These are phyloP conservation scores for Pseudocheirus occidentalis DNA, from an alignment of 2,797 vertebrate species.

Conservation along the genomic window DNA sequence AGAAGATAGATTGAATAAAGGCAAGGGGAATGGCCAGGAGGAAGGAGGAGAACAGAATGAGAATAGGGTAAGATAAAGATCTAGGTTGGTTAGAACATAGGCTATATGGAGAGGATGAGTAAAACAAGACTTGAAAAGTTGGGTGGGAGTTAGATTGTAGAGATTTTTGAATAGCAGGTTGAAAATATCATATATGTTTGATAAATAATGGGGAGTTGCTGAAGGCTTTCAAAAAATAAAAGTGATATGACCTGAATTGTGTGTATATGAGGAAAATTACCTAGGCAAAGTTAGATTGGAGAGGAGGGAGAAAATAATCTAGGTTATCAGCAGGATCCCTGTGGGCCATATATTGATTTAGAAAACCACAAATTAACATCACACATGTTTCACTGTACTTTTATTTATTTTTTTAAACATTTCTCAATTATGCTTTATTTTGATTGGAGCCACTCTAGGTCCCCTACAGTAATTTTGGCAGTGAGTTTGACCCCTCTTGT, in stretches of 20 bases:
- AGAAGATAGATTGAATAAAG: not conserved
- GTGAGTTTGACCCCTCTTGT: not conserved
- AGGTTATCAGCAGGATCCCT: not conserved
- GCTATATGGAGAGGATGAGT: not conserved
- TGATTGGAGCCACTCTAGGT: not conserved
- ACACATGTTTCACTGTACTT: not conserved
- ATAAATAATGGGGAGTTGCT: not conserved
- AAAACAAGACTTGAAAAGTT: not conserved
- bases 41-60: not conserved
- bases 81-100: not conserved
- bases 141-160: not conserved
- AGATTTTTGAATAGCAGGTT: not conserved
- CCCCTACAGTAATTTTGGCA: not conserved
- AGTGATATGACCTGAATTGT: not conserved
- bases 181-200: not conserved
- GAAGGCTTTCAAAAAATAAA: not conserved
- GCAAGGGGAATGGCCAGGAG: not conserved
- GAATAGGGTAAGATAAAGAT: not conserved
- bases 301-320: not conserved
- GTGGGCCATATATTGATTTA: not conserved
- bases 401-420: not conserved
- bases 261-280: not conserved
- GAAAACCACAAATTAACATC: not conserved
- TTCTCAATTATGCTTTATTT: not conserved
- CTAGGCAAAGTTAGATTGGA: not conserved